Evolutionary conservation across 2,888 invertebrate species (phyloP), one percentile per base, ranked within the genome.

Genomic region (Nycteola revayana): DNA sequence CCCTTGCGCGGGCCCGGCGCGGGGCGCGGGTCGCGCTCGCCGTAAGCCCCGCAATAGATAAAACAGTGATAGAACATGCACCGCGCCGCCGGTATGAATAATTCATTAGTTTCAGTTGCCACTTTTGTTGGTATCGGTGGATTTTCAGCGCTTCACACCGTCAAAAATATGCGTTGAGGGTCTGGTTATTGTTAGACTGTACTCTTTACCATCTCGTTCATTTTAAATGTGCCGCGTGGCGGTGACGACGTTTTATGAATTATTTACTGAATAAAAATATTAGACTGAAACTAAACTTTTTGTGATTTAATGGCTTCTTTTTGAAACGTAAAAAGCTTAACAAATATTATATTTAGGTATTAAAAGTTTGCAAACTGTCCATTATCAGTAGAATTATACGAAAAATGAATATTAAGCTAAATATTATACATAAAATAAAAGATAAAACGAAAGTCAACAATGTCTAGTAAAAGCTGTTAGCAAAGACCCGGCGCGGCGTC

Each of bases 1-100:
- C 86, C 84, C 83, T 82, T 79, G 76, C 69, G 75, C 55, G 72
- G 74, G 53, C 65, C 50, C 58, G 53, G 68, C 53, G 66, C 60
- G 72, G 68, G 64, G 69, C 52, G 69, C 66, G 72, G 66, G 67
- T 60, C 66, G 70, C 67, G 66, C 45, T 41, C 64, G 62, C 71
- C 68, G 74, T 70, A 68, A 76, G 75, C 74, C 82, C 78, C 88
- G 75, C 88, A 85, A 89, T 89, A 89, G 89, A 89, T 89, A 89
- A 87, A 89, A 89, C 89, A 89, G 89, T 85, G 89, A 89, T 89
- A 89, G 89, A 88, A 89, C 89, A 89, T 89, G 89, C 89, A 86
- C 88, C 85, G 84, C 80, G 75, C 82, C 85, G 81, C 76, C 75
- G 76, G 60, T 71, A 85, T 89, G 89, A 89, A 89, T 89, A 81